These are phyloP conservation scores for Formicarius rufipectus DNA, from an alignment of 2,113 vertebrate species.

Conservation along the genomic window DNA sequence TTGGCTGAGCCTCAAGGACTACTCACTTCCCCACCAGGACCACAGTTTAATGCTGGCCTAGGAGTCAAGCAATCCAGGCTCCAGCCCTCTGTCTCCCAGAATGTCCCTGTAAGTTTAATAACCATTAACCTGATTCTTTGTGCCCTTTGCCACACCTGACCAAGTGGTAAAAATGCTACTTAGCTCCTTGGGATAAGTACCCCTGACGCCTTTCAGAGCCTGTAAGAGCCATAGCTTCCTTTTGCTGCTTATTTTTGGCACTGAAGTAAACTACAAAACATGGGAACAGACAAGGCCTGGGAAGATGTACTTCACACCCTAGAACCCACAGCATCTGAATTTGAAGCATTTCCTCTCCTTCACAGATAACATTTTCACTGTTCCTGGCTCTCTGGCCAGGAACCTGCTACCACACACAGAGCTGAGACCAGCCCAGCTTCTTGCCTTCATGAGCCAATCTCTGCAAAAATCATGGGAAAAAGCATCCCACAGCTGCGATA, in stretches of 20 bases:
- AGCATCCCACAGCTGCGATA: not conserved
- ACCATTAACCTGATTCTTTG: not conserved
- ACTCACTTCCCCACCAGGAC: not conserved
- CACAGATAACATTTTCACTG: not conserved
- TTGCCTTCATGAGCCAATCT: not conserved
- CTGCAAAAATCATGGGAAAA: not conserved
- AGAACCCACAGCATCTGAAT: not conserved
- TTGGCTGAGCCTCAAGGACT: fast-evolving
- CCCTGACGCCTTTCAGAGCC: not conserved
- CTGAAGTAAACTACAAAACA: not conserved
- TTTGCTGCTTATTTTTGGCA: not conserved
- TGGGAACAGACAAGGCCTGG: not conserved
- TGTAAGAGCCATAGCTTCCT: not conserved
- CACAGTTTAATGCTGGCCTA: not conserved
- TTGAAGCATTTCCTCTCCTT: not conserved
- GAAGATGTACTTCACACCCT: not conserved
- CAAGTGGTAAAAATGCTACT: not conserved
- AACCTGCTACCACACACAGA: not conserved
- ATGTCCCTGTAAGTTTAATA: not conserved
- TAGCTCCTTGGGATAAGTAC: not conserved
- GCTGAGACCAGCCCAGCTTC: not conserved
- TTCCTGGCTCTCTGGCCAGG: not conserved
- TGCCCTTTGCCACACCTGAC: not conserved
- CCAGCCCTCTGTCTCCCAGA: not conserved
- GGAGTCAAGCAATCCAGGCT: not conserved